Evolutionary conservation across 1,140 invertebrate species (phyloP).

Genomic region (Bicyclus anynana): DNA sequence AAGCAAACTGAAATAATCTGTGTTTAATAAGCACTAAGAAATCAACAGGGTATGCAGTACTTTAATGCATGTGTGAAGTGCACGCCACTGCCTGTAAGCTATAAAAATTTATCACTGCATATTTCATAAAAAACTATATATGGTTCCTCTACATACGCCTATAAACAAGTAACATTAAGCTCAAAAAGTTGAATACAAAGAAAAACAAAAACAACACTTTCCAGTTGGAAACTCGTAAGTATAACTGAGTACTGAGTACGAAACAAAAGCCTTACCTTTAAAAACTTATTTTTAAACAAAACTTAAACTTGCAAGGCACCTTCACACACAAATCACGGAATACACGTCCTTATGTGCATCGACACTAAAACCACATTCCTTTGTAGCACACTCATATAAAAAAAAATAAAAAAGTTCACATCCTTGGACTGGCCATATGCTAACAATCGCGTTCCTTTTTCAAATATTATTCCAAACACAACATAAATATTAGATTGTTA

Average conservation of each 20-base stretch:
- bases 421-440: slow-evolving; percentile 53
- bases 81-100: too few relatives aligned
- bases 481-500: background rate
- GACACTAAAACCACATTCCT: slow-evolving; percentile 60
- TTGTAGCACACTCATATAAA: slow-evolving; percentile 32
- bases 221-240: slow-evolving; percentile 9
- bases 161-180: background rate
- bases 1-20: too few relatives aligned
- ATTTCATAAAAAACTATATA: too few relatives aligned
- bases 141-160: background rate
- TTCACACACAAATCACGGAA: slow-evolving; percentile 36
- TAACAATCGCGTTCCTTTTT: slow-evolving; percentile 28
- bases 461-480: slow-evolving; percentile 5
- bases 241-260: background rate
- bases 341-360: slow-evolving; percentile 47
- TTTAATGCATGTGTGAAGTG: too few relatives aligned
- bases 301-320: slow-evolving; percentile 28
- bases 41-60: background rate
- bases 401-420: slow-evolving; percentile 50
- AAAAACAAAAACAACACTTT: background rate
- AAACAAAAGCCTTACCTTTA: slow-evolving; percentile 47
- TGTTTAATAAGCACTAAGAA: background rate
- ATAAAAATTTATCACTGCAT: too few relatives aligned
- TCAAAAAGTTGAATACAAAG: background rate
- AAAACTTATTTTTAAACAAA: slow-evolving; percentile 46